A percentile compares a stretch with the other conserved stretches of the same genome.
Conservation (phyloP, 2,888 invertebrate genomes). For the Polia nebulosa region DNA sequence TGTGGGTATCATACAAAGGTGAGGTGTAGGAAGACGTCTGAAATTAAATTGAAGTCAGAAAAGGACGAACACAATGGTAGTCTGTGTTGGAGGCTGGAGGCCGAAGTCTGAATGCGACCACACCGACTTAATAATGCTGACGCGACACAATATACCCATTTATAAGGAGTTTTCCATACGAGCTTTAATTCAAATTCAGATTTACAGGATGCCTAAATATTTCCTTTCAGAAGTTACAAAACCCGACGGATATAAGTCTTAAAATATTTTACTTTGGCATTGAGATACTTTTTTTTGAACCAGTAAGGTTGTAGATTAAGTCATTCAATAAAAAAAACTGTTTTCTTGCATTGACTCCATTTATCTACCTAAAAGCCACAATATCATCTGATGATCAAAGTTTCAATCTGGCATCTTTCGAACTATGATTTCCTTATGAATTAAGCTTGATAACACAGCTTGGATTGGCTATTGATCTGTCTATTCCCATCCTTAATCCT, state of each 20-base stretch:
- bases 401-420: not conserved
- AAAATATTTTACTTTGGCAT: constrained; percentile 1
- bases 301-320: not conserved
- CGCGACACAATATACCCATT: constrained; percentile 77
- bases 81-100: constrained; percentile 69
- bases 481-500: constrained; percentile 28
- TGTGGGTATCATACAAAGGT: constrained; percentile 70
- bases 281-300: constrained; percentile 1
- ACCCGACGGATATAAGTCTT: constrained; percentile 9
- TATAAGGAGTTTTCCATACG: constrained; percentile 77
- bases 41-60: constrained; percentile 84
- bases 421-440: too few species aligned
- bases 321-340: not conserved
- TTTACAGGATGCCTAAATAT: constrained; percentile 74
- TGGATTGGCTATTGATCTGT: not conserved
- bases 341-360: too few species aligned
- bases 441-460: not conserved
- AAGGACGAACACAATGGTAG: constrained; percentile 81
- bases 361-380: too few species aligned
- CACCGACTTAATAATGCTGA: constrained; percentile 79
- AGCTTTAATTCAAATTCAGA: constrained; percentile 80
- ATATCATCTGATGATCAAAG: too few species aligned
- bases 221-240: constrained; percentile 63
- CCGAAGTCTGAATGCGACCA: constrained; percentile 79
- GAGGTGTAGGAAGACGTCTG: constrained; percentile 78